Evolutionary conservation across 2,797 vertebrate species (phyloP).

Genomic region (Ptychobarbus kaznakovi): DNA sequence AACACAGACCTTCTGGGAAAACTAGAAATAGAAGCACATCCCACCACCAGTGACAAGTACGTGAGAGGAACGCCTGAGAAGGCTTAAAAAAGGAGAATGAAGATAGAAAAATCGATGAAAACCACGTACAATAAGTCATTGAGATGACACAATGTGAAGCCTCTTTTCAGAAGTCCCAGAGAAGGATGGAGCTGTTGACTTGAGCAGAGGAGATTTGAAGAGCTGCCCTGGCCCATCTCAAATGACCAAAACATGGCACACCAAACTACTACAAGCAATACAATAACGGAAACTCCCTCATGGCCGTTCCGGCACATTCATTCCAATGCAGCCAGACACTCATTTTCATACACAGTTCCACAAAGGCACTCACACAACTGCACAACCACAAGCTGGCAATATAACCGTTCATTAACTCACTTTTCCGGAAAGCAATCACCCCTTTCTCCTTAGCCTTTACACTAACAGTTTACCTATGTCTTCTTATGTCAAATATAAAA

Average conservation of each 20-base stretch:
- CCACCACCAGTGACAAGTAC: conserved; percentile 46
- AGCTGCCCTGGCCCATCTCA: conserved; percentile 20
- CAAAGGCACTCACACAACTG: conserved; percentile 43
- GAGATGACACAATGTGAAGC: conserved; percentile 46
- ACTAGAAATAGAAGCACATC: conserved; percentile 58
- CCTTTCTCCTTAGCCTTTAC: conserved; percentile 62
- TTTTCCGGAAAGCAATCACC: conserved; percentile 54
- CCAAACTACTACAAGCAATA: conserved; percentile 17
- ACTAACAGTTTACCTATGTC: conserved; percentile 26
- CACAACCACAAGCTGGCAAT: neutral
- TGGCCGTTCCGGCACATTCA: neutral
- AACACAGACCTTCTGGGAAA: conserved; percentile 58
- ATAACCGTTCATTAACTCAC: conserved; percentile 57
- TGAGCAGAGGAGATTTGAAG: conserved; percentile 22
- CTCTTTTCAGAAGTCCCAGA: conserved; percentile 40
- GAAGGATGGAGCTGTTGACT: conserved; percentile 36
- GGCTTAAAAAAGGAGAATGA: conserved; percentile 17
- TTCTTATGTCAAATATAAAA: neutral
- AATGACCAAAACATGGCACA: conserved; percentile 25
- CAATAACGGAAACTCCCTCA: conserved; percentile 13
- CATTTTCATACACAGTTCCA: neutral
- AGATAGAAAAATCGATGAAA: conserved; percentile 36
- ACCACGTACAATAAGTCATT: conserved; percentile 18
- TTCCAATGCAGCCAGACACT: neutral
- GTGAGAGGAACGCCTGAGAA: conserved; percentile 51